Evolutionary conservation across 2,797 vertebrate species (phyloP).

Genomic region (Labeo calbasu): DNA sequence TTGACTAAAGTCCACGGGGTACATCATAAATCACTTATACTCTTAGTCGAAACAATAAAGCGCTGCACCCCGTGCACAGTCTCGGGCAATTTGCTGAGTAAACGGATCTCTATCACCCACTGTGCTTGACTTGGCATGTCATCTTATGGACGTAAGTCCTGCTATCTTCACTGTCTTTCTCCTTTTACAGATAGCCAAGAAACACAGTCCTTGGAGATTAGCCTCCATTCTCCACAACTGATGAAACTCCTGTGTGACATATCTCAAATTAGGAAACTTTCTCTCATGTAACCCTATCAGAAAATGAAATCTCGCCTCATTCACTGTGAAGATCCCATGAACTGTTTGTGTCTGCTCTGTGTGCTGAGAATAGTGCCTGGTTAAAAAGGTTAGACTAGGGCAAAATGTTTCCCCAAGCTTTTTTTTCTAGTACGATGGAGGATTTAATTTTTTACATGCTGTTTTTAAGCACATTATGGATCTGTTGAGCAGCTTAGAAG

Average conservation of each 20-base stretch:
- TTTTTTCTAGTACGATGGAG: neutral
- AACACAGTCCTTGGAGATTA: conserved; percentile 49
- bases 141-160: conserved; percentile 45
- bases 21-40: conserved; percentile 19
- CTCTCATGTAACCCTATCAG: conserved; percentile 52
- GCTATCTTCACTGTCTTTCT: conserved; percentile 56
- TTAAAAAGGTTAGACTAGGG: conserved; percentile 26
- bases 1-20: conserved; percentile 12
- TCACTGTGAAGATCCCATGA: conserved; percentile 40
- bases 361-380: conserved; percentile 9
- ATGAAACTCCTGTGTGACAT: conserved; percentile 59
- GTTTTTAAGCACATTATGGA: conserved; percentile 50
- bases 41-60: conserved; percentile 18
- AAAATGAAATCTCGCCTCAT: conserved; percentile 59
- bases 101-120: conserved; percentile 48
- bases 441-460: conserved; percentile 30
- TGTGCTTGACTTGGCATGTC: conserved; percentile 49
- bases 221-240: conserved; percentile 55
- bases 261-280: conserved; percentile 56
- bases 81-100: conserved; percentile 21
- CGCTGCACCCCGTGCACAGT: neutral
- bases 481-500: conserved; percentile 36
- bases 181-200: conserved; percentile 47
- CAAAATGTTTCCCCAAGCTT: conserved; percentile 26
- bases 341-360: conserved; percentile 23